phyloP scores from a whole-genome alignment of 2,888 invertebrate genomes.

The Heliconius ismenius region DNA sequence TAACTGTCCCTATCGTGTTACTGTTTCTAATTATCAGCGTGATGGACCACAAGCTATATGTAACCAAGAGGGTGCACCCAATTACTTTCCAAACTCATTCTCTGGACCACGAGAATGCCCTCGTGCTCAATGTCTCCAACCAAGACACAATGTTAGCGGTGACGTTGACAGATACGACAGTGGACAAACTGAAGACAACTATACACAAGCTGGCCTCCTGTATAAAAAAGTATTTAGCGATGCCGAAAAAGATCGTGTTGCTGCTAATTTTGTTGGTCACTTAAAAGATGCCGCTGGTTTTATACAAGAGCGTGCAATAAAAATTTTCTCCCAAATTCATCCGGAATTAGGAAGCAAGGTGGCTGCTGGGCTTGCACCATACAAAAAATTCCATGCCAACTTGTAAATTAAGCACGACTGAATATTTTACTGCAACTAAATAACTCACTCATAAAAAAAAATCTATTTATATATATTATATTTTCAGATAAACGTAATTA shows the following conservation, averaged over 20 bases:
- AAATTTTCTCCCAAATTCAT: conserved; percentile 91
- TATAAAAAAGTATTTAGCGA: conserved; percentile 90
- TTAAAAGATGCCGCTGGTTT: conserved; percentile 90
- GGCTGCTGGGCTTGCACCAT: conserved; percentile 83
- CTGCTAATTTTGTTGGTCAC: conserved; percentile 90
- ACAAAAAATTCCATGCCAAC: conserved; percentile 82
- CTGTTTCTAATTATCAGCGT: conserved; percentile 90
- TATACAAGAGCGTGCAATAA: conserved; percentile 92
- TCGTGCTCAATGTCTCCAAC: conserved; percentile 82
- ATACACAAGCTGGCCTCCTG: conserved; percentile 90
- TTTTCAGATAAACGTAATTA: neutral
- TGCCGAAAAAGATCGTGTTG: conserved; percentile 86
- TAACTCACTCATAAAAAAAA: neutral
- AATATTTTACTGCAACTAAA: conserved; percentile 6
- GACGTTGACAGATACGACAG: conserved; percentile 91
- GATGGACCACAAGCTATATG: conserved; percentile 90
- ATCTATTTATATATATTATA: neutral
- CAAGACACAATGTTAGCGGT: conserved; percentile 84
- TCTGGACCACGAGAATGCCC: conserved; percentile 89
- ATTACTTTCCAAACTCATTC: conserved; percentile 98
- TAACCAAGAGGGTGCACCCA: conserved; percentile 94
- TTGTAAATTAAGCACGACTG: conserved; percentile 67
- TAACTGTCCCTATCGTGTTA: conserved; percentile 93
- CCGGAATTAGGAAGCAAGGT: conserved; percentile 89
- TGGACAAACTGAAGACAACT: conserved; percentile 93